A percentile compares a stretch with the other conserved stretches of the same genome.
phyloP scores from a whole-genome alignment of 1,140 invertebrate species.

The Trissolcus basalis region DNA sequence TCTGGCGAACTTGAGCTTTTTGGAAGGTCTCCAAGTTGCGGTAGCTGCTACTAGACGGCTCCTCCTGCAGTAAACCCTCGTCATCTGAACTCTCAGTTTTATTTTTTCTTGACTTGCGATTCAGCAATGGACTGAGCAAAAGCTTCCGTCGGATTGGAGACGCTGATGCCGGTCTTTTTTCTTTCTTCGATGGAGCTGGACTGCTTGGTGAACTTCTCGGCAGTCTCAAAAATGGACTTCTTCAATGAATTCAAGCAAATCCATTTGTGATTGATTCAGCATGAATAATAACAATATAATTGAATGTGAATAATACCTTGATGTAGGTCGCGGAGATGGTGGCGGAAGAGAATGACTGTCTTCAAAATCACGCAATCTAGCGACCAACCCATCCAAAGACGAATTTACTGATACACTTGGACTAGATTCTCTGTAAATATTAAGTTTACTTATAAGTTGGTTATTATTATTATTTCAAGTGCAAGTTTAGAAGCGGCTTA shows the following conservation, averaged over 20 bases:
- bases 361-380: constrained; percentile 71
- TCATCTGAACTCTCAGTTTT: constrained; percentile 91
- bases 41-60: constrained; percentile 82
- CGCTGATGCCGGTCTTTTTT: constrained; percentile 84
- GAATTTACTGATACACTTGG: constrained; percentile 70
- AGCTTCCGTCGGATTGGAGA: constrained; percentile 86
- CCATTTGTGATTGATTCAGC: too few species aligned
- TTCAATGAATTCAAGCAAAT: too few species aligned
- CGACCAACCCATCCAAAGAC: constrained; percentile 70
- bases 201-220: constrained; percentile 84
- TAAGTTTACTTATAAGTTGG: too few species aligned
- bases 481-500: too few species aligned
- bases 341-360: constrained; percentile 72
- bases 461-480: too few species aligned
- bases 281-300: too few species aligned
- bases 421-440: constrained; percentile 63
- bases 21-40: constrained; percentile 95
- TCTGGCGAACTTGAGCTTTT: constrained; percentile 94
- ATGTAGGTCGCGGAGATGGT: constrained; percentile 71
- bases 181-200: constrained; percentile 83
- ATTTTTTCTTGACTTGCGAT: constrained; percentile 84
- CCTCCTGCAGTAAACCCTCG: constrained; percentile 82
- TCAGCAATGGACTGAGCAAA: constrained; percentile 87
- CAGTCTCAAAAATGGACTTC: constrained; percentile 71
- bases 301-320: constrained; percentile 56